Evolutionary conservation across 2,888 invertebrate genomes (phyloP), one percentile per base, ranked within the genome.

Genomic region (Nineta flava): DNA sequence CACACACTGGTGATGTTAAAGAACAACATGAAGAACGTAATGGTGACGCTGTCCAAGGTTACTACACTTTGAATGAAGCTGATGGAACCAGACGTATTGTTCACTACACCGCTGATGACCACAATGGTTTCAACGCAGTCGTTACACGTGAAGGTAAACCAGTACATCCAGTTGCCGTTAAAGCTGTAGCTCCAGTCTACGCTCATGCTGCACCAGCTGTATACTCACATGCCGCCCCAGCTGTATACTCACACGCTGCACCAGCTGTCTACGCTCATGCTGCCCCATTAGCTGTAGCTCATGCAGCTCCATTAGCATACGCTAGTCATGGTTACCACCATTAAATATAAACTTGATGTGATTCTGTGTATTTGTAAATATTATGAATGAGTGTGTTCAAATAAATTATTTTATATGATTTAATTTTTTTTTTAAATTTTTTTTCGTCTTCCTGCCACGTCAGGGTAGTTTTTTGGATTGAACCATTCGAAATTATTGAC

Each of bases 191-290:
- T 38, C 47, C 34, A 32, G 19, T 35, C 10, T 16, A 15, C n/a
- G 19, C 21, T 31, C 13, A 47, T n/a, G 35, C 47, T 16, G 26
- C 26, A 6, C 26, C 26, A 26, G 26, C 26, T 26, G 26, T 15
- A 16, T n/a, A n/a, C n/a, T 50, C 49, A 46, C 50, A 51, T 21
- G 53, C 50, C 19, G 50, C 54, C 34, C 50, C 53, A n/a, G 32
- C 5, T 19, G n/a, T n/a, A n/a, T 26, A 7, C 13, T 13, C 17
- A 16, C 44, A 50, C 34, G 54, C 54, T 13, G 49, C 49, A 4
- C 54, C 54, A 19, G 19, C 19, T 19, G 5, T 4, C 2, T 19
- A 19, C 19, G 19, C 5, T 4, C 19, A 19, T 19, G 19, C 2
- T 19, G 19, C 19, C 9, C n/a, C 19, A 26, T 26, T 32, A 1